These are phyloP conservation scores for Dorcus parallelipipedus DNA, from an alignment of 2,888 invertebrate species.

Conservation along the genomic window DNA sequence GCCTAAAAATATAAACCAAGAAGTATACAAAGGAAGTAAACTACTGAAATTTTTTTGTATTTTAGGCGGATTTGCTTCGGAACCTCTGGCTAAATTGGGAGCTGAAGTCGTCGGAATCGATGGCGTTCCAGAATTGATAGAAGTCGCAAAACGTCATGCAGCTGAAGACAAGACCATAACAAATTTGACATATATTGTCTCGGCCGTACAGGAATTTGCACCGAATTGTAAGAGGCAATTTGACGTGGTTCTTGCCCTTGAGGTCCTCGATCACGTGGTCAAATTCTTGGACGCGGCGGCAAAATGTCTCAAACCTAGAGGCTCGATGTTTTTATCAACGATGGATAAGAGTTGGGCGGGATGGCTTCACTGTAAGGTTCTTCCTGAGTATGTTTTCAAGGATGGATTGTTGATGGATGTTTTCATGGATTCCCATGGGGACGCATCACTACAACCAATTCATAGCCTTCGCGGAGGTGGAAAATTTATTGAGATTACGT, in stretches of 20 bases:
- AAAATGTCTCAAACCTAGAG: conserved; percentile 41
- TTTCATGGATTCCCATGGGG: conserved; percentile 70
- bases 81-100: conserved; percentile 66
- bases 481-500: background rate
- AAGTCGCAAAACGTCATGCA: conserved; percentile 61
- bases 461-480: conserved; percentile 55
- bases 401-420: no score
- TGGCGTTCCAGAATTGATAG: conserved; percentile 65
- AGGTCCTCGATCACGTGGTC: conserved; percentile 65
- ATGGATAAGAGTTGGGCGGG: conserved; percentile 51
- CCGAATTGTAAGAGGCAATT: conserved; percentile 41
- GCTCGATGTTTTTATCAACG: conserved; percentile 48
- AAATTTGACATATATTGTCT: conserved; percentile 40
- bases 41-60: background rate
- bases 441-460: conserved; percentile 88
- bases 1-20: background rate
- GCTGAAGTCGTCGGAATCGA: conserved; percentile 76
- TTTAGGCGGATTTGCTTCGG: conserved; percentile 16
- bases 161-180: background rate
- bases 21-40: no score
- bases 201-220: conserved; percentile 54
- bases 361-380: conserved; percentile 56
- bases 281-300: conserved; percentile 53
- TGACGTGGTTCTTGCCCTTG: conserved; percentile 64
- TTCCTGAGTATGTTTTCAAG: conserved; percentile 70